Percentiles rank a stretch among this genome's conserved stretches.
Conservation (phyloP, 2,888 invertebrate species). For the Sphaerophoria taeniata region DNA sequence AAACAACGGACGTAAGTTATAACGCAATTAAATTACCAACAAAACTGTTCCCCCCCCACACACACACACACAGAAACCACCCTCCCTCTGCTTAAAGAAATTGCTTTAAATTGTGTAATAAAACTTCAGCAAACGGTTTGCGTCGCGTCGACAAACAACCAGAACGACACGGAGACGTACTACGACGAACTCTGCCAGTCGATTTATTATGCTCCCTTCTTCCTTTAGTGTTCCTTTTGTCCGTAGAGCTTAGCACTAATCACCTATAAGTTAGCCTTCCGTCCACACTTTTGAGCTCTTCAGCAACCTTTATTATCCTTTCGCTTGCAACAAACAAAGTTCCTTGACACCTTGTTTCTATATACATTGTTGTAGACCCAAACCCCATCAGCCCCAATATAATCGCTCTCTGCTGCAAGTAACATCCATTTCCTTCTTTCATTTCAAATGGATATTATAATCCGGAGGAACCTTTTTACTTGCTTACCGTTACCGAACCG, state of each 20-base stretch:
- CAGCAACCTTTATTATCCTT: slow-evolving; percentile 54
- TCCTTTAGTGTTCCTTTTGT: slow-evolving; percentile 16
- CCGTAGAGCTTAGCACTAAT: slow-evolving; percentile 58
- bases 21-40: slow-evolving; percentile 58
- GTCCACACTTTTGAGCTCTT: slow-evolving; percentile 62
- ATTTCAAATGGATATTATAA: slow-evolving; percentile 60
- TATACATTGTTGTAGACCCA: no score
- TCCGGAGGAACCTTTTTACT: slow-evolving; percentile 50
- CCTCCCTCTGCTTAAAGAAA: slow-evolving; percentile 7
- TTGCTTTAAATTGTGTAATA: slow-evolving; percentile 46
- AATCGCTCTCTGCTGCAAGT: slow-evolving; percentile 27
- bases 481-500: slow-evolving; percentile 26
- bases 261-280: slow-evolving; percentile 68
- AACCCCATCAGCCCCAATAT: not conserved
- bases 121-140: slow-evolving; percentile 44
- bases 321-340: slow-evolving; percentile 28
- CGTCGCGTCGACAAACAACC: not conserved
- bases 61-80: not conserved
- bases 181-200: slow-evolving; percentile 37
- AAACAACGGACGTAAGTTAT: slow-evolving; percentile 53
- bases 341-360: slow-evolving; percentile 33
- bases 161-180: no score
- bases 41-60: not conserved
- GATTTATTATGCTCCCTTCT: slow-evolving; percentile 44
- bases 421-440: slow-evolving; percentile 59